A percentile compares a stretch with the other conserved stretches of the same genome.
Conservation (phyloP, 2,113 vertebrate species). For the Dromas ardeola region DNA sequence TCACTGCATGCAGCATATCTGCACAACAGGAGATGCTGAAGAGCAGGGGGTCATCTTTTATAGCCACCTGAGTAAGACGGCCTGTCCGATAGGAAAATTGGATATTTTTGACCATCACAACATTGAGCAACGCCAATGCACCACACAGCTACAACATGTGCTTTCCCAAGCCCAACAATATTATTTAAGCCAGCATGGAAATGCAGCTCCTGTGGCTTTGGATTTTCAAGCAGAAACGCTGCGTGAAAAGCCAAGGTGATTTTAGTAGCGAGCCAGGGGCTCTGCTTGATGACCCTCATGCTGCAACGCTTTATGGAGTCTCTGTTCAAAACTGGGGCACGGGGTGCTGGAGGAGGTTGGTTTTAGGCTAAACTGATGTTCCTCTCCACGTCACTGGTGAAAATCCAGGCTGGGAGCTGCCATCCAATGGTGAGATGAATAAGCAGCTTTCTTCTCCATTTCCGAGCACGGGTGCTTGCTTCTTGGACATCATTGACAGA, state of each 20-base stretch:
- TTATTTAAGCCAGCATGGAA: not conserved
- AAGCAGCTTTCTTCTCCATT: not conserved
- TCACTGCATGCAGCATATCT: not conserved
- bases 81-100: fast-evolving
- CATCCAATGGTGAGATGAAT: fast-evolving
- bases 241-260: not conserved
- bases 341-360: not conserved
- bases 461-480: not conserved
- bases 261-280: not conserved
- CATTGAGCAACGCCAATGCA: not conserved
- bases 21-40: not conserved
- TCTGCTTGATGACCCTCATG: not conserved
- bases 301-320: not conserved
- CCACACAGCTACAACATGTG: fast-evolving
- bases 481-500: not conserved
- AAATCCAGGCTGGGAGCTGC: not conserved
- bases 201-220: not conserved
- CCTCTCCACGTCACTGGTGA: not conserved
- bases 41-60: not conserved
- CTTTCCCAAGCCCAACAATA: not conserved
- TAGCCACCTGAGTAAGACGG: not conserved
- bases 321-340: not conserved
- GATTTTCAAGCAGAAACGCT: not conserved
- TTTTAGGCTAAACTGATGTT: not conserved
- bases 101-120: not conserved